Conservation (phyloP, 2,113 vertebrate species). For the Mionectes macconnelli region DNA sequence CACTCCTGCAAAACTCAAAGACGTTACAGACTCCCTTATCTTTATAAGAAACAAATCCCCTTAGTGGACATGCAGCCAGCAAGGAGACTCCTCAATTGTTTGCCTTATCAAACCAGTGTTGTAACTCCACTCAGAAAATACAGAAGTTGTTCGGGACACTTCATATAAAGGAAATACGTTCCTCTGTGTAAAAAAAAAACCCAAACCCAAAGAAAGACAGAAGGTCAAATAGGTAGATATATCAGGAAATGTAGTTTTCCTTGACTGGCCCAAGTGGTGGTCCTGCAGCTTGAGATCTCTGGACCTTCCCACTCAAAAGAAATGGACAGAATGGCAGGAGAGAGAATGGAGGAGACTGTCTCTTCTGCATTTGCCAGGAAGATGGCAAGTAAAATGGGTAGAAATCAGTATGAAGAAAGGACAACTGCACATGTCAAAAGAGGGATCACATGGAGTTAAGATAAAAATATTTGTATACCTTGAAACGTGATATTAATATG, state of each 20-base stretch:
- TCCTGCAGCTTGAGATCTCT: background rate
- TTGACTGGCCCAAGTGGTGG: background rate
- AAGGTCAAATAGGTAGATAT: background rate
- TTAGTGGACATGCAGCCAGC: background rate
- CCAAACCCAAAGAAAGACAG: background rate
- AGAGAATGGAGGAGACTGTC: background rate
- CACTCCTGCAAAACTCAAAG: background rate
- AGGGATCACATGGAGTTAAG: background rate
- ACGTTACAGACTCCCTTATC: background rate
- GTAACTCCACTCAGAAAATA: background rate
- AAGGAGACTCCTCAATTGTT: background rate
- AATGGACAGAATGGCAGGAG: background rate
- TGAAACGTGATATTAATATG: background rate
- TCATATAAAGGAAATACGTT: background rate
- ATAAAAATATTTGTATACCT: background rate
- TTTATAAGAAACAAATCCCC: background rate
- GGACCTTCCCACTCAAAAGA: background rate
- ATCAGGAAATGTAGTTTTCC: background rate
- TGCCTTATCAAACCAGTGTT: background rate
- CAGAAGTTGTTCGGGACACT: background rate
- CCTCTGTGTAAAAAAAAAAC: background rate
- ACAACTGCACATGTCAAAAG: background rate
- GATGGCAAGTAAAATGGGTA: background rate
- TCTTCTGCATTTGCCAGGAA: background rate
- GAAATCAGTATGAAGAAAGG: background rate